These are phyloP conservation scores for Thunnus albacares DNA, from an alignment of 2,797 vertebrate species.

Conservation along the genomic window DNA sequence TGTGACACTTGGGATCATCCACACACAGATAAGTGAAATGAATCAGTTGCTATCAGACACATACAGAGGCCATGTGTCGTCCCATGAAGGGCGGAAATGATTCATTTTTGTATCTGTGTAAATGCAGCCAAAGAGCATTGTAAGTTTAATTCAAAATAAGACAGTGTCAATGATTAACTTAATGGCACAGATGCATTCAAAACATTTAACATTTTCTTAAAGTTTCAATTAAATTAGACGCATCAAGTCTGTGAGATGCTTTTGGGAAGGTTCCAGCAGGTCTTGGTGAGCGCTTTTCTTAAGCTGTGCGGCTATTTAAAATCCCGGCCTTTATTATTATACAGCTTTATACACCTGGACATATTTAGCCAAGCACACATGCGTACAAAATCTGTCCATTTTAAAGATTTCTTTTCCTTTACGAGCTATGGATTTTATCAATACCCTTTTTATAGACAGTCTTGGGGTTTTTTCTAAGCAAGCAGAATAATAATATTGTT, in stretches of 20 bases:
- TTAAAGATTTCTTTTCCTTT: constrained; percentile 25
- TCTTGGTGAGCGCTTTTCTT: neutral
- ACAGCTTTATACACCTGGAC: constrained; percentile 7
- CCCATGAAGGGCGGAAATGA: neutral
- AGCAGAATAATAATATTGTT: constrained; percentile 14
- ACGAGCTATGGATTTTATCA: constrained; percentile 62
- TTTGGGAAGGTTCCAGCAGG: neutral
- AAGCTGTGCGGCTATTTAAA: neutral
- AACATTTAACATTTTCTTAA: neutral
- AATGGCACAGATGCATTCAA: neutral
- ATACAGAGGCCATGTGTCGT: neutral
- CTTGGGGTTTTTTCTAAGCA: constrained; percentile 43
- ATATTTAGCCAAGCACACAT: neutral
- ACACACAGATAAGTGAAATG: neutral
- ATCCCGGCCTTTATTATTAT: constrained; percentile 9
- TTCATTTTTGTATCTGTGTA: constrained; percentile 36
- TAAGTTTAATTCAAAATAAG: neutral
- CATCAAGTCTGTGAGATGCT: neutral
- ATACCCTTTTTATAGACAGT: constrained; percentile 46
- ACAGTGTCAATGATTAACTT: neutral
- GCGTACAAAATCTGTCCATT: constrained; percentile 23
- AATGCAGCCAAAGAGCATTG: constrained; percentile 32
- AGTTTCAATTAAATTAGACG: neutral
- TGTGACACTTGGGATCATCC: neutral
- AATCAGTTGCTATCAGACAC: neutral